A percentile compares a stretch with the other conserved stretches of the same genome.
These are phyloP conservation scores for Cochlearius cochlearius DNA, from an alignment of 2,113 vertebrate species.

Conservation along the genomic window DNA sequence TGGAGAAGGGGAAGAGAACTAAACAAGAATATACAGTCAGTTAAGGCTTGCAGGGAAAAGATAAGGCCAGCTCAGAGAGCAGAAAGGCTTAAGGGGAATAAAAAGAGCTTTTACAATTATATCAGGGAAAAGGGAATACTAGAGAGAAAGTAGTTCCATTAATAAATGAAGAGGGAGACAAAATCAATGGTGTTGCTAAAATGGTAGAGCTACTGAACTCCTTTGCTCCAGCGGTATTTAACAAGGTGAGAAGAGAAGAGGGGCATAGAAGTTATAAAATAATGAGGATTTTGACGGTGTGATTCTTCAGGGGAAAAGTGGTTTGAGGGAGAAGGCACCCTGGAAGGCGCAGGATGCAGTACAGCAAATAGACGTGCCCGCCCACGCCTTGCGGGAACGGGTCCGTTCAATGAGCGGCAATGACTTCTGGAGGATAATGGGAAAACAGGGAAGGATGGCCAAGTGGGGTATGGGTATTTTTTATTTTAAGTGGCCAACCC, in stretches of 20 bases:
- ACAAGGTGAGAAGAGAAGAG: conserved; percentile 60
- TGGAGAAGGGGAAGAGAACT: conserved; percentile 57
- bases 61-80: conserved; percentile 69
- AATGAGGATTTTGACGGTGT: conserved; percentile 58
- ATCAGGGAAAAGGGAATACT: conserved; percentile 73
- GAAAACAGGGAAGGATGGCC: neutral
- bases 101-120: conserved; percentile 72
- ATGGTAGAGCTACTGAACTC: conserved; percentile 70
- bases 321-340: neutral
- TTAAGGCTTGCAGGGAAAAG: conserved; percentile 68
- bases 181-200: conserved; percentile 77
- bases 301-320: conserved; percentile 17
- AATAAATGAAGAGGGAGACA: conserved; percentile 76
- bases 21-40: conserved; percentile 68
- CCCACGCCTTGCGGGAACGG: accelerated
- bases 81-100: conserved; percentile 71
- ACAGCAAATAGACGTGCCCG: neutral
- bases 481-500: neutral
- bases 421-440: neutral
- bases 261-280: conserved; percentile 68
- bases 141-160: conserved; percentile 73
- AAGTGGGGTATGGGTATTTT: neutral
- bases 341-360: neutral
- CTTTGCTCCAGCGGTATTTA: conserved; percentile 64
- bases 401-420: neutral